Conservation (phyloP, 2,797 vertebrate genomes). For the Rhodeus uyekii region DNA sequence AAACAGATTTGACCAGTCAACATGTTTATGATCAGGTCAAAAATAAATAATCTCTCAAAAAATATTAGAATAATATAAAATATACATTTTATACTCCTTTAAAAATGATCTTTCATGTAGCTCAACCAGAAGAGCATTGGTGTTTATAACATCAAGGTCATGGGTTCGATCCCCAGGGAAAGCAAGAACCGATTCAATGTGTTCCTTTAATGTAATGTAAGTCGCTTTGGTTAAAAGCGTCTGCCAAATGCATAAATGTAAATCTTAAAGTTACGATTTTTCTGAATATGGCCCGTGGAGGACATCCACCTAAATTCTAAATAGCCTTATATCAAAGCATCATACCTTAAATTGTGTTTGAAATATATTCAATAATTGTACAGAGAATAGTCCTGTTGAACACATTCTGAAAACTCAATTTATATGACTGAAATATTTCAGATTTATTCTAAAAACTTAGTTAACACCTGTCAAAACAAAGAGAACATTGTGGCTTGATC, state of each 20-base stretch:
- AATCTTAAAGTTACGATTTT: neutral
- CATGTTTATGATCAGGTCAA: neutral
- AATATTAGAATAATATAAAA: too few species aligned
- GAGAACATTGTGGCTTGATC: neutral
- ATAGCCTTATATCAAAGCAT: neutral
- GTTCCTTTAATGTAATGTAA: too few species aligned
- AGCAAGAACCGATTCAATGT: too few species aligned
- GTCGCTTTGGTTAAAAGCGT: too few species aligned
- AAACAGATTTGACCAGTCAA: neutral
- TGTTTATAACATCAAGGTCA: too few species aligned
- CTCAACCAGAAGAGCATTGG: too few species aligned
- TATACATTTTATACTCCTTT: too few species aligned
- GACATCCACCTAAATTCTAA: neutral
- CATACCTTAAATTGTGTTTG: neutral
- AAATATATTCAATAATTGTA: neutral
- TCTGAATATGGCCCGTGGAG: neutral
- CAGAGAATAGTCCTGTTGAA: neutral
- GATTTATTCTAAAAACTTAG: constrained; percentile 25
- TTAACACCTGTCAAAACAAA: constrained; percentile 22
- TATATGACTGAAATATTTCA: neutral
- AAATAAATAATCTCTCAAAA: neutral
- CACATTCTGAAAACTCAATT: neutral
- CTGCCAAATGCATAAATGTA: too few species aligned
- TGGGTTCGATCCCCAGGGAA: too few species aligned
- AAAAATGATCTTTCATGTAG: too few species aligned